Base-by-base conservation (phyloP, 2,113 vertebrate genomes). In the Synchiropus splendidus region DNA sequence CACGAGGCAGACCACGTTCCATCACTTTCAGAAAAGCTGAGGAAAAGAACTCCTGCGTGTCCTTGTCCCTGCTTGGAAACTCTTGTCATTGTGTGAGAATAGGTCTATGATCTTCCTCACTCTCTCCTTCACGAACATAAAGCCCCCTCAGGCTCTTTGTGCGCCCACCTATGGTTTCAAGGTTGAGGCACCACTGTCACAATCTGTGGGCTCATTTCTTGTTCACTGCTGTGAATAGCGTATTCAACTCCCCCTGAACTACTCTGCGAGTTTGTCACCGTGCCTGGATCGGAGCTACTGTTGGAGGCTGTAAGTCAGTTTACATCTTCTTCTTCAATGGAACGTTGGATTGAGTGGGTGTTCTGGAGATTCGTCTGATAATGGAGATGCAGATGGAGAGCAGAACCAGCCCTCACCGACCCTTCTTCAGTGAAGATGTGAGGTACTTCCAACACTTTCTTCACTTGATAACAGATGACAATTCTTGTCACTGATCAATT, bases 81-180 rank as follows among this genome's bases (percentile, higher is more conserved):
- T 63, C 53, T 51, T 70, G 70, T 67, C 58, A 50, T 14, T 44
- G 64, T 58, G 55, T 39, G 37, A 64, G 42, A 59, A 42, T 6
- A 36, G 49, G 55, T 36, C 78, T 80, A 44, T 79, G 72, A 83
- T 75, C 67, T 67, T 35, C 39, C 58, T 42, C 47, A 14, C 52
- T 58, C 36, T n/a, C 58, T 50, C 43, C 42, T 48, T 61, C 60
- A 5, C 59, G 51, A 63, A 67, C 66, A 69, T 40, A 70, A 69
- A 74, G 67, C 64, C 54, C 67, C 72, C 58, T 67, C 67, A 30
- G 73, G 66, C 66, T 72, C 39, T 45, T 56, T 48, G 46, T 56
- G 68, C 61, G 51, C 66, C 75, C 66, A 63, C 64, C 70, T 67
- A 62, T 56, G 67, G 66, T 67, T 78, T 78, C 75, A 77, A 81